phyloP scores from a whole-genome alignment of 30 jellyfish, hydroid and myxozoan species.

The Aurelia aurita region DNA sequence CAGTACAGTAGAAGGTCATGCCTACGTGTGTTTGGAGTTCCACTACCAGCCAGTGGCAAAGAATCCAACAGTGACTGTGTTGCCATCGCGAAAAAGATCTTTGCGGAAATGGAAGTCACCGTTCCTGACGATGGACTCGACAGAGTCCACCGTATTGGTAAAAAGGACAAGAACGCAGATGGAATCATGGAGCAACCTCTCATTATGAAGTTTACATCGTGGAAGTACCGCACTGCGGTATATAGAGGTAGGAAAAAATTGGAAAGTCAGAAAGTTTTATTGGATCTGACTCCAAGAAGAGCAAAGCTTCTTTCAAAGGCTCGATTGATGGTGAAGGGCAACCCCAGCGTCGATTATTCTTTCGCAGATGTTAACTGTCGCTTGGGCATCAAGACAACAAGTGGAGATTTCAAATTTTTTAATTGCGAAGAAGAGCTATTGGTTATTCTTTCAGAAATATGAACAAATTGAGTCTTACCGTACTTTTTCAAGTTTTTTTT shows the following conservation, averaged over 20 bases:
- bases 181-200: constrained; percentile 34
- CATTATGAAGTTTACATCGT: constrained; percentile 27
- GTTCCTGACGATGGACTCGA: constrained; percentile 45
- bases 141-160: constrained; percentile 59
- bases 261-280: constrained; percentile 10
- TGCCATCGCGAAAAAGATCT: constrained; percentile 13
- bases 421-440: too few species aligned
- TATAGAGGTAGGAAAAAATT: constrained; percentile 37
- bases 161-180: constrained; percentile 19
- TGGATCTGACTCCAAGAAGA: constrained; percentile 49
- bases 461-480: too few species aligned
- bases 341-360: constrained; percentile 27
- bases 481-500: too few species aligned
- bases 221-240: constrained; percentile 38
- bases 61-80: constrained; percentile 19
- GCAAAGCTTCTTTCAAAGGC: constrained; percentile 47
- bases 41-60: too few species aligned
- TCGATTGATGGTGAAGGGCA: constrained; percentile 39
- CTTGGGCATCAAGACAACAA: too few species aligned
- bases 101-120: constrained; percentile 17
- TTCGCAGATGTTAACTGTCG: constrained; percentile 50
- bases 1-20: too few species aligned
- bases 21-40: constrained; percentile 35
- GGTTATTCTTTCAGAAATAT: too few species aligned
- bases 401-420: too few species aligned